Percentiles rank a stretch among this genome's conserved stretches.
Evolutionary conservation across 2,888 invertebrate species (phyloP).

Genomic region (Timandra comae): DNA sequence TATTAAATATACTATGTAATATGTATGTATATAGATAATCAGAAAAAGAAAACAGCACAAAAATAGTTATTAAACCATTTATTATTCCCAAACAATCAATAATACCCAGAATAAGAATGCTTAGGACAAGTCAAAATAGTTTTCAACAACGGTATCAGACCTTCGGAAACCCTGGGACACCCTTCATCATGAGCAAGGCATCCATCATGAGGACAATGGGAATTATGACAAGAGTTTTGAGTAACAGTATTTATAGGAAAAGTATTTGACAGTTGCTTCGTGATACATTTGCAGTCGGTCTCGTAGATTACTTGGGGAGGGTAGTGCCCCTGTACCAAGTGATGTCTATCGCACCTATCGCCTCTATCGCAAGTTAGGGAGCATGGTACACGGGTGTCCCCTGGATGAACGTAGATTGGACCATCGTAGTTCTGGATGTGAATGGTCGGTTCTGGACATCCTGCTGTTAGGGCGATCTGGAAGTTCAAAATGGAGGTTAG

Average conservation of each 20-base stretch:
- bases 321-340: too few relatives aligned
- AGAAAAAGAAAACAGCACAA: background rate
- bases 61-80: too few relatives aligned
- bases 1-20: too few relatives aligned
- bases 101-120: conserved; percentile 6
- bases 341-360: too few relatives aligned
- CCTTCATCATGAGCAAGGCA: too few relatives aligned
- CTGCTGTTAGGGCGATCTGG: conserved; percentile 25
- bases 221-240: conserved; percentile 7
- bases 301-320: conserved; percentile 10
- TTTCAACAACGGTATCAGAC: conserved; percentile 16
- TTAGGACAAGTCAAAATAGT: conserved; percentile 7
- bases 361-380: too few relatives aligned
- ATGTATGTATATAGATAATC: conserved; percentile 1
- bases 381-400: conserved; percentile 8
- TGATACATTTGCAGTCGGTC: conserved; percentile 18
- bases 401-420: conserved; percentile 32
- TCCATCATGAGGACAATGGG: conserved; percentile 10
- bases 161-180: conserved; percentile 8
- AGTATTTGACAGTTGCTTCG: conserved; percentile 9
- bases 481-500: background rate
- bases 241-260: conserved; percentile 11
- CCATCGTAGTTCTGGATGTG: conserved; percentile 50
- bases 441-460: conserved; percentile 32
- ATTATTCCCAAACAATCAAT: too few relatives aligned